These are phyloP conservation scores for Telmatherina bonti DNA, from an alignment of 2,797 vertebrate genomes.

Conservation along the genomic window DNA sequence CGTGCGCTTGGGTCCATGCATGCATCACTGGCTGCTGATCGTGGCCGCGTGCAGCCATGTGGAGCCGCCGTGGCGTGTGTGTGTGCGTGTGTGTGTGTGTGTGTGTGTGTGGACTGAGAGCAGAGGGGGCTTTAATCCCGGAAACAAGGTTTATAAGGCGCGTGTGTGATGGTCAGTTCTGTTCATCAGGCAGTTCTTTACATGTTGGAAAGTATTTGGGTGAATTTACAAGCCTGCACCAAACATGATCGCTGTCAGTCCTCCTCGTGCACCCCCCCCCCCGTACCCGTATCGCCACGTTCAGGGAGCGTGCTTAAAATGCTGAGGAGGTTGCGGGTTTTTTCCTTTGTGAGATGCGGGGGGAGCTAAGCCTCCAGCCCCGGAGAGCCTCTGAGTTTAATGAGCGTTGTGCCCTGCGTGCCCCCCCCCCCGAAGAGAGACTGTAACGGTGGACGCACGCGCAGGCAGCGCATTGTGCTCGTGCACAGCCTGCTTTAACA, in stretches of 20 bases:
- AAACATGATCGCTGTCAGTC: too few species aligned
- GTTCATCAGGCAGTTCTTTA: neutral
- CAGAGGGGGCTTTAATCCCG: conserved; percentile 4
- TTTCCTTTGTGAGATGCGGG: neutral
- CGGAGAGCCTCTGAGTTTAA: conserved; percentile 18
- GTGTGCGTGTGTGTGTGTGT: too few species aligned
- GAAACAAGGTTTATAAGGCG: neutral
- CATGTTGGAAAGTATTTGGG: neutral
- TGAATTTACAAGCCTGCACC: too few species aligned
- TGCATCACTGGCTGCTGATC: conserved; percentile 22
- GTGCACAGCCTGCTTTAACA: neutral
- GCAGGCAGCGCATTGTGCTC: too few species aligned
- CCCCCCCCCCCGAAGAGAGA: neutral
- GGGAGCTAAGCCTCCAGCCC: neutral
- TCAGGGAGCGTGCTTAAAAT: conserved; percentile 60
- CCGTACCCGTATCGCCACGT: conserved; percentile 54
- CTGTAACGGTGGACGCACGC: too few species aligned
- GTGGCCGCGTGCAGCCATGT: conserved; percentile 40
- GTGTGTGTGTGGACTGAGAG: conserved; percentile 8
- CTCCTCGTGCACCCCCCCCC: neutral
- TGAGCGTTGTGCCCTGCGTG: conserved; percentile 23
- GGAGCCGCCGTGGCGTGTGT: conserved; percentile 23
- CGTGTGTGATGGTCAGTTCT: neutral
- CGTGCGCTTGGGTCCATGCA: conserved; percentile 19
- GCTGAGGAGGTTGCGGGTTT: conserved; percentile 37